Conservation (phyloP, 2,888 invertebrate genomes). For the Yponomeuta evonymella region DNA sequence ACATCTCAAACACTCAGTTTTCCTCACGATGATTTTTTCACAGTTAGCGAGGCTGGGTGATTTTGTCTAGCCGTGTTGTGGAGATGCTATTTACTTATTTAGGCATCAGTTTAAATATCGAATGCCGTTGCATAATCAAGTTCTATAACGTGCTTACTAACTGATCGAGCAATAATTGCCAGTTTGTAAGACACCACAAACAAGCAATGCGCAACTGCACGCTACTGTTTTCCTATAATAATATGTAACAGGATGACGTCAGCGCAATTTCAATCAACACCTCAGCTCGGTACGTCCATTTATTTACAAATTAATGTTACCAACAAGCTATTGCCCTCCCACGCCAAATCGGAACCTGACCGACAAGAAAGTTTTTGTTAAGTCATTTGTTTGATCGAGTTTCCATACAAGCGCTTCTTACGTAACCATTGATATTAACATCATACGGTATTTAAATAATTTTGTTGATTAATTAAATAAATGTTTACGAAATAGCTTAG, state of each 20-base stretch:
- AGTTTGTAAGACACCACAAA: too few relatives aligned
- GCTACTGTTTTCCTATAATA: not conserved
- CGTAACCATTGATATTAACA: not conserved
- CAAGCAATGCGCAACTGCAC: too few relatives aligned
- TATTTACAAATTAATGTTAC: not conserved
- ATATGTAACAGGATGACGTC: not conserved
- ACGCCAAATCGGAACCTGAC: not conserved
- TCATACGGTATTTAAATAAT: not conserved
- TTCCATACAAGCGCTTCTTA: not conserved
- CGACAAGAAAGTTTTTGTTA: not conserved
- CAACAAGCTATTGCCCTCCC: not conserved
- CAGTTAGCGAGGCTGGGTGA: too few relatives aligned
- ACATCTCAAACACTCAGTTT: too few relatives aligned
- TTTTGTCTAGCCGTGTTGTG: too few relatives aligned
- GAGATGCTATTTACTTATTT: too few relatives aligned
- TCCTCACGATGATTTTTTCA: too few relatives aligned
- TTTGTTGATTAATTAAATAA: not conserved
- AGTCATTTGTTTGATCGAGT: not conserved
- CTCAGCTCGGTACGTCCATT: not conserved
- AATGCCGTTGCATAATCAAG: too few relatives aligned
- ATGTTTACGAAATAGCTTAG: too few relatives aligned
- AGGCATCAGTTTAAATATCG: too few relatives aligned
- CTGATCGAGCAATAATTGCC: too few relatives aligned
- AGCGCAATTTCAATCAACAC: not conserved
- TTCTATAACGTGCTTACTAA: too few relatives aligned